phyloP scores from a whole-genome alignment of 2,113 vertebrate species.

The Otis tarda region DNA sequence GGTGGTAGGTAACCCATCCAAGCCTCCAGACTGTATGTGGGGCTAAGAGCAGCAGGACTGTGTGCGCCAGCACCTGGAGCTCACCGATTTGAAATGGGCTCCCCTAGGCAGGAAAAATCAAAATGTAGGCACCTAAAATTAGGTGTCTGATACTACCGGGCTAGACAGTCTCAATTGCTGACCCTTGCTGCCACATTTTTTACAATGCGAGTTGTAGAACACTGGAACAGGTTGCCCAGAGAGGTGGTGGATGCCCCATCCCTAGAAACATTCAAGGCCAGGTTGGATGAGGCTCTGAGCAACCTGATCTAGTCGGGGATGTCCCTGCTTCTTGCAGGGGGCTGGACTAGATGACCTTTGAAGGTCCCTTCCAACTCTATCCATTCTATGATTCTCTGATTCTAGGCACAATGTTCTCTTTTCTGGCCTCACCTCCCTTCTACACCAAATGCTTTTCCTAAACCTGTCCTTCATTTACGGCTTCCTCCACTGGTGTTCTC shows the following conservation, averaged over 20 bases:
- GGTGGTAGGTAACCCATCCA: rapidly evolving
- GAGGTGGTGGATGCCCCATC: too few species aligned
- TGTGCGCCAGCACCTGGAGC: neutral
- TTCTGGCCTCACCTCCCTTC: neutral
- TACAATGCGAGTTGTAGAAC: too few species aligned
- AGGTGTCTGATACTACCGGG: too few species aligned
- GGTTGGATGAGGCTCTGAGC: too few species aligned
- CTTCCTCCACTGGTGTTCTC: neutral
- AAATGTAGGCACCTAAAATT: neutral
- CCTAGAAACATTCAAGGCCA: too few species aligned
- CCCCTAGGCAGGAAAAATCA: neutral
- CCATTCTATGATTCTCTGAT: too few species aligned
- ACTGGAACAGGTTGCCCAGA: too few species aligned
- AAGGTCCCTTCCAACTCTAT: too few species aligned
- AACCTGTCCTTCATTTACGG: neutral
- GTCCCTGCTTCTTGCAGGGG: too few species aligned
- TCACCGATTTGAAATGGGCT: neutral
- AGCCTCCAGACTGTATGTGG: neutral
- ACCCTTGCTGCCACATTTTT: too few species aligned
- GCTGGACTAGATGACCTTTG: too few species aligned
- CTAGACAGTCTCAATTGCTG: neutral
- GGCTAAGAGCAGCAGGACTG: neutral
- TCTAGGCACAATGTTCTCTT: neutral
- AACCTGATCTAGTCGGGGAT: too few species aligned
- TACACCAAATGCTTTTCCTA: neutral